A percentile compares a stretch with the other conserved stretches of the same genome.
Evolutionary conservation across 2,888 invertebrate species (phyloP).

Genomic region (Hydropsyche betteni): DNA sequence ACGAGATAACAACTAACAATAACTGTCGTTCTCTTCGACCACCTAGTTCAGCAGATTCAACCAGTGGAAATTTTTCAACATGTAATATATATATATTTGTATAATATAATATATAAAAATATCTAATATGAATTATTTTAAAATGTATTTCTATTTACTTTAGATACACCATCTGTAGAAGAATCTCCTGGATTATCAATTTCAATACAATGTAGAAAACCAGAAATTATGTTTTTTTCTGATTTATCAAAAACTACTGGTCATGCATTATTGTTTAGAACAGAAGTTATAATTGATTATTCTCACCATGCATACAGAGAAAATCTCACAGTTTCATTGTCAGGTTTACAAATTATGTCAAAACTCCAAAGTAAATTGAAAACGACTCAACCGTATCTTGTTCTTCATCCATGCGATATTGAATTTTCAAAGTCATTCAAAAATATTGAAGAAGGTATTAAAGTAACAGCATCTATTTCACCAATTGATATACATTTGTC

Average conservation of each 20-base stretch:
- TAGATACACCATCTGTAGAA: slow-evolving; percentile 64
- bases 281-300: slow-evolving; percentile 76
- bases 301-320: slow-evolving; percentile 72
- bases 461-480: slow-evolving; percentile 72
- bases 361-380: slow-evolving; percentile 67
- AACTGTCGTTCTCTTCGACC: slow-evolving; percentile 58
- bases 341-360: slow-evolving; percentile 71
- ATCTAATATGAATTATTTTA: neutral
- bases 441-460: slow-evolving; percentile 72
- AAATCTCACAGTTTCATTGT: slow-evolving; percentile 70
- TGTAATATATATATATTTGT: slow-evolving; percentile 54
- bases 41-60: slow-evolving; percentile 67
- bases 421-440: slow-evolving; percentile 73
- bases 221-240: slow-evolving; percentile 80
- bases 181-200: slow-evolving; percentile 70
- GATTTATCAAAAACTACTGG: slow-evolving; percentile 71
- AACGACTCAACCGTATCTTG: slow-evolving; percentile 67
- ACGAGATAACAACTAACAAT: slow-evolving; percentile 52
- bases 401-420: slow-evolving; percentile 75
- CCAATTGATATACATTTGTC: slow-evolving; percentile 77
- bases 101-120: neutral
- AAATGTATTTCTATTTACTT: slow-evolving; percentile 40
- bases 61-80: slow-evolving; percentile 68
- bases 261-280: slow-evolving; percentile 72
- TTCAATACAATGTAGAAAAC: slow-evolving; percentile 77